phyloP scores from a whole-genome alignment of 2,888 invertebrate species.

The Vesta saturnalis region DNA sequence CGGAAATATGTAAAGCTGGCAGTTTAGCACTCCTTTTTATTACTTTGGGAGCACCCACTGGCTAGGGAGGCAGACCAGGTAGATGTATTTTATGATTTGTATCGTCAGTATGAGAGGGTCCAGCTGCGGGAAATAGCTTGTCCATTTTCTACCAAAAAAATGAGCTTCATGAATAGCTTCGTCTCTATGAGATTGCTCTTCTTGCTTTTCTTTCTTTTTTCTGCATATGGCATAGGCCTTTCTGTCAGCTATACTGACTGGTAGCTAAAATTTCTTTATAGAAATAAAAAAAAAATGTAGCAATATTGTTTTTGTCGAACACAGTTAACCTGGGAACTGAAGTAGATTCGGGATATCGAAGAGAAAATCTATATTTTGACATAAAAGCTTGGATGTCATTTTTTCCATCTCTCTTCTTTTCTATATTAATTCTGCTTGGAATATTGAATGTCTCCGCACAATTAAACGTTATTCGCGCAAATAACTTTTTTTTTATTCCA shows the following conservation, averaged over 20 bases:
- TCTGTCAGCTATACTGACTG: not conserved
- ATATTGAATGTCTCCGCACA: not conserved
- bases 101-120: too few relatives aligned
- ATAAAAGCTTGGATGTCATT: not conserved
- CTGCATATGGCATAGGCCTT: not conserved
- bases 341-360: not conserved
- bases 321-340: not conserved
- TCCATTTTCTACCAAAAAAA: not conserved
- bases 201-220: not conserved
- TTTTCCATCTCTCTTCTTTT: not conserved
- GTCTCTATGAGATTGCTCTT: not conserved
- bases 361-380: slow-evolving; percentile 2
- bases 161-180: not conserved
- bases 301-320: slow-evolving; percentile 4
- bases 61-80: not conserved
- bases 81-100: not conserved
- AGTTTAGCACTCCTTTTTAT: not conserved
- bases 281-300: not conserved
- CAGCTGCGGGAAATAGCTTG: not conserved
- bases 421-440: not conserved
- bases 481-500: not conserved
- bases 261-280: not conserved
- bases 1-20: not conserved
- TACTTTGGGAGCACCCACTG: not conserved
- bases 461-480: not conserved